A percentile compares a stretch with the other conserved stretches of the same genome.
phyloP scores from a whole-genome alignment of 2,113 vertebrate species.

The Scopus umbretta region DNA sequence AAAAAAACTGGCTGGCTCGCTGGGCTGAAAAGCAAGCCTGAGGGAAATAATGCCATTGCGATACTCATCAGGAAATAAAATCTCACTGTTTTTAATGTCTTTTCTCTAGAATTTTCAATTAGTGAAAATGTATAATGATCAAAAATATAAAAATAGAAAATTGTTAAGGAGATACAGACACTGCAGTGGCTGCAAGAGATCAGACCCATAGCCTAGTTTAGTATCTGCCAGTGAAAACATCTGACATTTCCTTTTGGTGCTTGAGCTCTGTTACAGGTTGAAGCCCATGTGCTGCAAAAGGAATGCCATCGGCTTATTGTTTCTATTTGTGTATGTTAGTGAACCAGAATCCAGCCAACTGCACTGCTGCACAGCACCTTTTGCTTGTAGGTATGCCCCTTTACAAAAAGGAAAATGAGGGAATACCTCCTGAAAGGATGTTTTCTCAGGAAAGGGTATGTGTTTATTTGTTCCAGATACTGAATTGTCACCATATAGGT shows the following conservation, averaged over 20 bases:
- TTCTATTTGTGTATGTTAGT: background rate
- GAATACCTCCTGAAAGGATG: background rate
- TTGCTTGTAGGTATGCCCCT: background rate
- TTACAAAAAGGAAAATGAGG: background rate
- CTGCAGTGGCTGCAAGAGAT: background rate
- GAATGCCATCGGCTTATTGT: fast-evolving
- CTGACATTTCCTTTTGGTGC: background rate
- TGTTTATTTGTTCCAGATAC: background rate
- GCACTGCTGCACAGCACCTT: background rate
- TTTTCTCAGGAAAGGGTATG: background rate
- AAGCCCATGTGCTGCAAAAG: background rate
- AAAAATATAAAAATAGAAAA: background rate
- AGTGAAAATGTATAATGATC: background rate
- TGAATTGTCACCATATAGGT: background rate
- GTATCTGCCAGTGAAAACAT: background rate
- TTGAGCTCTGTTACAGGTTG: background rate
- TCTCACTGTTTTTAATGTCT: background rate
- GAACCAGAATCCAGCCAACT: background rate
- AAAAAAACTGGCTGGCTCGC: background rate
- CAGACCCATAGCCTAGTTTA: background rate
- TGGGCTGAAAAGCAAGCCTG: background rate
- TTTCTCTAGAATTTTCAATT: background rate
- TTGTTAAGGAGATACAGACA: background rate
- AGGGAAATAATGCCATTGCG: background rate
- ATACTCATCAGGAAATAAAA: background rate